These are phyloP conservation scores for Drosophila guanche DNA, from an alignment of 1,140 invertebrate genomes.

Conservation along the genomic window DNA sequence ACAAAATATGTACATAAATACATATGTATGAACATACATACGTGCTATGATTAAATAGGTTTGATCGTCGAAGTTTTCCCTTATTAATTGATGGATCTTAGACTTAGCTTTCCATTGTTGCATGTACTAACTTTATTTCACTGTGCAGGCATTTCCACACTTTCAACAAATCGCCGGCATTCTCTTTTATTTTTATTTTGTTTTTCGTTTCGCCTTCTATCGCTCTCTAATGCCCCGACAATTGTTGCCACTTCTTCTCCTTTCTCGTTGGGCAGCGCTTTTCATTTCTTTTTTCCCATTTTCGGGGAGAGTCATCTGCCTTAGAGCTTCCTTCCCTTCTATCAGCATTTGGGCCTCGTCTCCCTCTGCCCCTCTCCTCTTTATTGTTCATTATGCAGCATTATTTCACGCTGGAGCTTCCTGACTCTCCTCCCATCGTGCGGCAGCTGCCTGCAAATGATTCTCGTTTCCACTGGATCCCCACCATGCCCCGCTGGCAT, in stretches of 20 bases:
- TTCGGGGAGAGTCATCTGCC: slow-evolving; percentile 67
- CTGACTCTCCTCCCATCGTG: slow-evolving; percentile 26
- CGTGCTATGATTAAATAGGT: not conserved
- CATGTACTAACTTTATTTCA: slow-evolving; percentile 11
- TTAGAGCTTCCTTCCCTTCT: slow-evolving; percentile 14
- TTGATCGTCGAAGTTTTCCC: not conserved
- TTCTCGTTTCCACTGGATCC: slow-evolving; percentile 22
- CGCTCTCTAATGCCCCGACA: slow-evolving; percentile 76
- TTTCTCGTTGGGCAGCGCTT: slow-evolving; percentile 73
- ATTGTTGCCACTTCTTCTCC: slow-evolving; percentile 76
- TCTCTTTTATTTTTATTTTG: slow-evolving; percentile 54
- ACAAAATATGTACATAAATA: not conserved
- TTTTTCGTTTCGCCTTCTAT: slow-evolving; percentile 45
- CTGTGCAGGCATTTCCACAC: slow-evolving; percentile 54
- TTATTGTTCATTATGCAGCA: slow-evolving; percentile 76
- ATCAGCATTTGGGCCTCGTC: not conserved
- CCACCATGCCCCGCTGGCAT: slow-evolving; percentile 5
- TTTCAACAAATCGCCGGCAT: slow-evolving; percentile 74
- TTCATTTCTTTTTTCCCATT: slow-evolving; percentile 51
- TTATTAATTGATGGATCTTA: not conserved
- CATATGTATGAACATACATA: not conserved
- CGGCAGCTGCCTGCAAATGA: slow-evolving; percentile 63
- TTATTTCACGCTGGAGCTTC: slow-evolving; percentile 60
- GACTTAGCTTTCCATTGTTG: no score
- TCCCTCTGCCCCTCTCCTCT: slow-evolving; percentile 17